phyloP scores from a whole-genome alignment of 2,113 vertebrate genomes.

The Zosterops lateralis region DNA sequence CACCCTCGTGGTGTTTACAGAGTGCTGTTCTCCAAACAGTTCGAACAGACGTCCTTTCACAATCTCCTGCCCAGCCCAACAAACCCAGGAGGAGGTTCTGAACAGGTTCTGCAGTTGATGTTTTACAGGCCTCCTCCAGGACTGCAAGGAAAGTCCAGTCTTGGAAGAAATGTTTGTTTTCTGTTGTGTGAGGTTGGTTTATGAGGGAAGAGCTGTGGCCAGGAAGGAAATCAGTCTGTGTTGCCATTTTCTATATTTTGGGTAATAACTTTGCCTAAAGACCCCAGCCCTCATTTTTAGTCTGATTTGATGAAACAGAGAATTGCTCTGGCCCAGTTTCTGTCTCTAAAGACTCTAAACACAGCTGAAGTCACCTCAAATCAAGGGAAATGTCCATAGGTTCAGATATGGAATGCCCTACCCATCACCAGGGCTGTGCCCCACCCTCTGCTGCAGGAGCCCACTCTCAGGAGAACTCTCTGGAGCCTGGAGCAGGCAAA shows the following conservation, averaged over 20 bases:
- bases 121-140: neutral
- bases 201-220: neutral
- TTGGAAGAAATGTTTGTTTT: neutral
- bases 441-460: neutral
- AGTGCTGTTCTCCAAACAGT: neutral
- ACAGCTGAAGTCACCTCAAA: neutral
- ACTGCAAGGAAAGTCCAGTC: neutral
- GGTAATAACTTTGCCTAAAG: neutral
- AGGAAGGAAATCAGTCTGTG: neutral
- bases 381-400: neutral
- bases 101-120: neutral
- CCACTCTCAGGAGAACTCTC: neutral
- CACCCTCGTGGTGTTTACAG: rapidly evolving
- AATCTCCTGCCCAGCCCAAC: neutral
- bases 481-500: neutral
- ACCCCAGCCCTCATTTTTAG: neutral
- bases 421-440: neutral
- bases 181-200: neutral
- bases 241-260: neutral
- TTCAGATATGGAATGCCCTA: neutral
- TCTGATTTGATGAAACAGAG: neutral
- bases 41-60: neutral
- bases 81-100: neutral
- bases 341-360: neutral
- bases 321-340: neutral